Evolutionary conservation across 2,797 vertebrate genomes (phyloP).

Genomic region (Meriones psammophilus): DNA sequence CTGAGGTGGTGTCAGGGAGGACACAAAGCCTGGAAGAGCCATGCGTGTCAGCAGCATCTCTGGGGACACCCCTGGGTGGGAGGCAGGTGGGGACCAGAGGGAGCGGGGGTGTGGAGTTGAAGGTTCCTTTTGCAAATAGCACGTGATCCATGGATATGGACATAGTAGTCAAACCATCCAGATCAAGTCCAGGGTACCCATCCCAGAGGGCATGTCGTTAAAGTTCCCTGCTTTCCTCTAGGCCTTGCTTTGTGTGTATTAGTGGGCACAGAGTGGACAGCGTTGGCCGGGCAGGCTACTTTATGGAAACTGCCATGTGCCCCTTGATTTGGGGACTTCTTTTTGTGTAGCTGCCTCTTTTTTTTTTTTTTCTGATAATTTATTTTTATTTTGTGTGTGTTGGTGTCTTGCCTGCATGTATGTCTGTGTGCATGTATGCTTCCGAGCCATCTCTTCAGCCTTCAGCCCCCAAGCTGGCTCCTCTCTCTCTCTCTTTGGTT

Average conservation of each 20-base stretch:
- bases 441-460: neutral
- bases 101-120: fast-evolving
- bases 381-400: neutral
- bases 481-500: neutral
- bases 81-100: neutral
- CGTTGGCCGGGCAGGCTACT: neutral
- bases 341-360: neutral
- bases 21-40: neutral
- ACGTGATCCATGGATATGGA: neutral
- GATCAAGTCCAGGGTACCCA: neutral
- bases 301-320: neutral
- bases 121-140: neutral
- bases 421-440: neutral
- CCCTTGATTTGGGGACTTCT: neutral
- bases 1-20: neutral
- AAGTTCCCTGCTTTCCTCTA: neutral
- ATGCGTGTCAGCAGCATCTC: neutral
- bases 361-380: neutral
- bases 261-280: neutral
- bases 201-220: neutral
- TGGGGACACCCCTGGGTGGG: neutral
- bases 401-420: neutral
- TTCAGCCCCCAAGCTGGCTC: neutral
- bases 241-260: neutral
- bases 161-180: neutral